Conservation (phyloP, 2,797 vertebrate genomes). For the Manis crassicaudata region DNA sequence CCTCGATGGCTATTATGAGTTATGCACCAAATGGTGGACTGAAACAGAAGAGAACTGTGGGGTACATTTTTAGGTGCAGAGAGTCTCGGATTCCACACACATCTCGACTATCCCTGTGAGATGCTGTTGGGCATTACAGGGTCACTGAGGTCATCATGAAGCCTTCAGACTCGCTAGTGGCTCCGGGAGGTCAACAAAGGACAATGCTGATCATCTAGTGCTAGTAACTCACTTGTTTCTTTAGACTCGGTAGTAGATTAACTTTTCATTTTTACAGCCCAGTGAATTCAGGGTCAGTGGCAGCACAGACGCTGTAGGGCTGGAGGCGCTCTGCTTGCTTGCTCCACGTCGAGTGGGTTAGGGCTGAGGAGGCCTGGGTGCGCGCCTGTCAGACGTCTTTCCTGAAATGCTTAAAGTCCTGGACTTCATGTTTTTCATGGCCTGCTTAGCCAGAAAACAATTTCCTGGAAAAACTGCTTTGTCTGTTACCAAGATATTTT, state of each 20-base stretch:
- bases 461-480: not conserved
- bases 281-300: not conserved
- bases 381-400: not conserved
- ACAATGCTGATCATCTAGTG: not conserved
- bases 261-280: not conserved
- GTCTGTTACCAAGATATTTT: slow-evolving; percentile 19
- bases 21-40: not conserved
- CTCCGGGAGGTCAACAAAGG: not conserved
- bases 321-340: not conserved
- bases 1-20: not conserved
- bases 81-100: not conserved
- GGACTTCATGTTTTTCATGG: not conserved
- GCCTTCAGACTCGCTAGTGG: not conserved
- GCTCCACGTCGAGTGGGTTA: not conserved
- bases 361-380: not conserved
- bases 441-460: not conserved
- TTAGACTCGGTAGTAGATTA: not conserved
- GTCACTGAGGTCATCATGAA: not conserved
- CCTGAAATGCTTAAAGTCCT: not conserved
- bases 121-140: not conserved
- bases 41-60: not conserved
- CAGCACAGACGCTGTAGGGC: not conserved
- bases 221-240: not conserved
- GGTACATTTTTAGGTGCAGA: not conserved
- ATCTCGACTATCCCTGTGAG: not conserved